Evolutionary conservation across 2,888 invertebrate genomes (phyloP), one percentile per base, ranked within the genome.

Genomic region (Plebejus anna): DNA sequence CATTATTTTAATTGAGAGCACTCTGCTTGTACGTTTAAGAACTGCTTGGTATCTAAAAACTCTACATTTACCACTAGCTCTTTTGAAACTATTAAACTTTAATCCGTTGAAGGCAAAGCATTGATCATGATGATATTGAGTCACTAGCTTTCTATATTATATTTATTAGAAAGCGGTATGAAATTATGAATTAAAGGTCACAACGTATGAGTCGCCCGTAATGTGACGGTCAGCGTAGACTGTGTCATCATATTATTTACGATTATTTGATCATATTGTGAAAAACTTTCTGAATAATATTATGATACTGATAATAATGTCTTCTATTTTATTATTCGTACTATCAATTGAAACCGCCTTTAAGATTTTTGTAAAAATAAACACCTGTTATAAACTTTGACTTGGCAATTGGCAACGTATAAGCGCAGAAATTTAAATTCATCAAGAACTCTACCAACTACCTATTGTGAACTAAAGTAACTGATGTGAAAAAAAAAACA

Each of bases 151-250:
- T 73, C 73, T 73, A 55, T 55, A 73, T 51, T 51, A 28, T 51
- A 22, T 51, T n/a, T 73, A 73, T 73, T 73, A 55, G 73, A 73
- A 73, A 73, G 73, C 51, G 32, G 16, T 42, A 72, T 47, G 22
- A 42, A 72, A 55, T 28, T 28, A 32, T 73, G 55, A 73, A 51
- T 32, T 73, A 73, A 73, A 73, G 51, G 55, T 51, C 73, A 32
- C 51, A 13, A 51, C 22, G 28, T 55, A 28, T 73, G 47, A 51
- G 32, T 36, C 32, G 36, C 32, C 32, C 16, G 28, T 5, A 66
- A 4, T 72, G 55, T 32, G 51, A 73, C 51, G 32, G 73, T 73
- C 73, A 55, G 13, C 32, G 13, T 6, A 4, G 28, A 51, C n/a
- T 42, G 22, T 47, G 42, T 47, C 28, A 47, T 42, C 9, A 36